A percentile compares a stretch with the other conserved stretches of the same genome.
Evolutionary conservation across 2,797 vertebrate species (phyloP).

Genomic region (Limnodromus scolopaceus): DNA sequence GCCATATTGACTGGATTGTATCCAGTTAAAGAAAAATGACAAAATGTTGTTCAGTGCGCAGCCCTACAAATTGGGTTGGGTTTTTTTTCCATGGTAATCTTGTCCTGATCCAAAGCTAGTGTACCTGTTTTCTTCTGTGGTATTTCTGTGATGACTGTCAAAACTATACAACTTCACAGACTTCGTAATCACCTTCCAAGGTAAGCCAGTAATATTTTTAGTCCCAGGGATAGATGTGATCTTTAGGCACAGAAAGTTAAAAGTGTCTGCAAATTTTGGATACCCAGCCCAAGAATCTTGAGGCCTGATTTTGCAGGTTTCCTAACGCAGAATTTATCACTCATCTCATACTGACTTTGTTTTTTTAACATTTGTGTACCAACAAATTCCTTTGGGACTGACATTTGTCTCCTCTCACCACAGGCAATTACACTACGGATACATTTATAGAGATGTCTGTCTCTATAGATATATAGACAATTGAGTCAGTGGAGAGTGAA

Average conservation of each 20-base stretch:
- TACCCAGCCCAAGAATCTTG: not conserved
- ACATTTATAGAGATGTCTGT: not conserved
- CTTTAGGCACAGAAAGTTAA: not conserved
- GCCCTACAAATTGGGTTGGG: fast-evolving
- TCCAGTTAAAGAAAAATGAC: not conserved
- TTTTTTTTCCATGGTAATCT: not conserved
- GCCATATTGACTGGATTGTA: not conserved
- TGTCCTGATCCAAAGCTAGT: not conserved
- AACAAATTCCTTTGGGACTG: not conserved
- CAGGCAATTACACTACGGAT: not conserved
- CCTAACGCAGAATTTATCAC: not conserved
- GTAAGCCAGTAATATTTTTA: not conserved
- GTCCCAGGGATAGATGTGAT: not conserved
- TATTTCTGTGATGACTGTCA: not conserved
- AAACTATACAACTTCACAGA: not conserved
- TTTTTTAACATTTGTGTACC: not conserved
- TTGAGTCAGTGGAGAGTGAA: not conserved
- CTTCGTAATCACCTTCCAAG: not conserved
- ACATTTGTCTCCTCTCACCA: not conserved
- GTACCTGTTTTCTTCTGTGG: not conserved
- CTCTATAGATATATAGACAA: not conserved
- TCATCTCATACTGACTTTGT: not conserved
- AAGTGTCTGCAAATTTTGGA: not conserved
- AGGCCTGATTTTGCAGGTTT: not conserved
- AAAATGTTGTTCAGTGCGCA: not conserved